Evolutionary conservation across 2,888 invertebrate species (phyloP).

Genomic region (Pristionchus arcanus): DNA sequence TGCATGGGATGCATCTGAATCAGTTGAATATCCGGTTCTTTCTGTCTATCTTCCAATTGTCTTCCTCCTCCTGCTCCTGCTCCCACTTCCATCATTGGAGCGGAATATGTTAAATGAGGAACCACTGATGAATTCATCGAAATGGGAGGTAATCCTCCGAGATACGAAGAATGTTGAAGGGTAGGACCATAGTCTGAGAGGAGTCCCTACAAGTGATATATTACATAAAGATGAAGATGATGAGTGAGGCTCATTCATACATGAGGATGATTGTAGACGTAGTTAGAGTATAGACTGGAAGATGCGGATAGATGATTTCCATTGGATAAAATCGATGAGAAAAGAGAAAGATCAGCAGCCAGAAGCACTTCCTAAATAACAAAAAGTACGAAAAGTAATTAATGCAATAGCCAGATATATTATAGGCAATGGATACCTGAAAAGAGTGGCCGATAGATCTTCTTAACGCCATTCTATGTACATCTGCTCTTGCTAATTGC

Average conservation of each 20-base stretch:
- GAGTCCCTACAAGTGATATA: not conserved
- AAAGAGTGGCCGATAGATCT: not conserved
- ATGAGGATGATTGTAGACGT: slow-evolving; percentile 28
- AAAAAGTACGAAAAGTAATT: not conserved
- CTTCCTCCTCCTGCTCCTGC: not conserved
- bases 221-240: not conserved
- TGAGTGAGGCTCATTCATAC: not conserved
- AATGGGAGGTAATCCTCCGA: not conserved
- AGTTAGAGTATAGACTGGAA: slow-evolving; percentile 43
- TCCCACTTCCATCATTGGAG: not conserved
- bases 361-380: not conserved
- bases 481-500: not conserved
- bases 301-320: slow-evolving; percentile 35
- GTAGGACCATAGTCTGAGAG: slow-evolving; percentile 27
- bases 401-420: not conserved
- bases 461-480: slow-evolving; percentile 22
- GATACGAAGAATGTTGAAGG: slow-evolving; percentile 5
- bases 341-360: not conserved
- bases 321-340: slow-evolving; percentile 37
- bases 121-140: not conserved
- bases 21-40: not conserved
- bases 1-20: slow-evolving; percentile 26
- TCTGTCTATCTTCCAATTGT: not conserved
- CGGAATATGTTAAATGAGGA: slow-evolving; percentile 5
- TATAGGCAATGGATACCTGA: not conserved